phyloP scores from a whole-genome alignment of 2,797 vertebrate species.

The Sebastes baramenuke region DNA sequence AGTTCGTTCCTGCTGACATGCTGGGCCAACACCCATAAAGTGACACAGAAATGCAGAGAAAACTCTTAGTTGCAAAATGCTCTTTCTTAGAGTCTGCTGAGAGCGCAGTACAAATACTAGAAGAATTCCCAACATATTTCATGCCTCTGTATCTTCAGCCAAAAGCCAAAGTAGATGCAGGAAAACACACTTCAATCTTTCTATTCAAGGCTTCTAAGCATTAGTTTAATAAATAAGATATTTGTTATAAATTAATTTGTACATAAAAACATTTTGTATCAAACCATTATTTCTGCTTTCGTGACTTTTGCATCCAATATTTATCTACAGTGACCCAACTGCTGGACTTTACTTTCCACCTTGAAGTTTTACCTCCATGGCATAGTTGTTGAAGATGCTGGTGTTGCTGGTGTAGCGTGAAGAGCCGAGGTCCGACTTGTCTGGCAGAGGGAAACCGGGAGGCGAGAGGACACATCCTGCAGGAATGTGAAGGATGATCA shows the following conservation, averaged over 20 bases:
- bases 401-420: conserved; percentile 91
- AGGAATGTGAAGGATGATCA: background rate
- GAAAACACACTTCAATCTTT: background rate
- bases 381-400: conserved; percentile 93
- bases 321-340: background rate
- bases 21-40: background rate
- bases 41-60: background rate
- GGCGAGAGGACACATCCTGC: conserved; percentile 68
- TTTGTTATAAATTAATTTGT: background rate
- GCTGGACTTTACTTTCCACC: background rate
- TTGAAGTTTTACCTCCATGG: conserved; percentile 88
- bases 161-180: background rate
- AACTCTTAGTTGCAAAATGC: background rate
- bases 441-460: conserved; percentile 86
- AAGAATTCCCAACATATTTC: background rate
- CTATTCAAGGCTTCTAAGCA: background rate
- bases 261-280: background rate
- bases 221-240: background rate
- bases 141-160: background rate
- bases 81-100: background rate
- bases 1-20: no score
- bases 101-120: background rate
- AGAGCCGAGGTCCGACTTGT: conserved; percentile 88
- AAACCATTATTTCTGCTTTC: background rate
- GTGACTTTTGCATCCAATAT: background rate